Evolutionary conservation across 2,797 vertebrate species (phyloP).

Genomic region (Eptatretus atami): DNA sequence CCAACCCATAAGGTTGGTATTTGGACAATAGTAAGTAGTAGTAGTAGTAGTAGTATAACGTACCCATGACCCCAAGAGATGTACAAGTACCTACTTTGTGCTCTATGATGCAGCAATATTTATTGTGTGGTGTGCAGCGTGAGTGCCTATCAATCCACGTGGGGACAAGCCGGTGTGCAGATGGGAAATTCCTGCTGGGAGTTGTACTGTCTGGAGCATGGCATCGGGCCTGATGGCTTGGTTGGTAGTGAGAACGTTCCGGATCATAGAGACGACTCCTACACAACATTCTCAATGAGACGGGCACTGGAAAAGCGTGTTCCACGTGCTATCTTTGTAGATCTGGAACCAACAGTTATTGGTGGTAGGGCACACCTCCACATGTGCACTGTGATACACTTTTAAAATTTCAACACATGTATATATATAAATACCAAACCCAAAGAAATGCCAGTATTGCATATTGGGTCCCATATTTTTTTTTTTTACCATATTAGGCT

Average conservation of each 20-base stretch:
- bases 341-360: conserved; percentile 2
- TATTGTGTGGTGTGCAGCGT: neutral
- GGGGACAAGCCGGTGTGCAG: conserved; percentile 4
- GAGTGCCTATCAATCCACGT: conserved; percentile 1
- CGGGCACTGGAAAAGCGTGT: conserved; percentile 1
- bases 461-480: too few relatives aligned
- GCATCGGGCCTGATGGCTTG: neutral
- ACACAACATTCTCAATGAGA: conserved; percentile 1
- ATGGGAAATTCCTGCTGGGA: conserved; percentile 4
- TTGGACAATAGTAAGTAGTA: too few relatives aligned
- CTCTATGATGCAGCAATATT: too few relatives aligned
- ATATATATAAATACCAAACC: too few relatives aligned
- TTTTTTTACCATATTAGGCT: too few relatives aligned
- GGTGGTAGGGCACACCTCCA: neutral
- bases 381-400: neutral
- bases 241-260: neutral
- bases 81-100: too few relatives aligned
- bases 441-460: too few relatives aligned
- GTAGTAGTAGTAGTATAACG: too few relatives aligned
- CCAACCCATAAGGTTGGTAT: too few relatives aligned
- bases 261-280: neutral
- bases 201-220: conserved; percentile 2
- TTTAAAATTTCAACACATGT: too few relatives aligned
- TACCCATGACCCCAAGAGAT: too few relatives aligned
- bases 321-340: conserved; percentile 1